Base-by-base conservation (phyloP, 64 coral and sea anemone genomes). In the Pachyseris speciosa region DNA sequence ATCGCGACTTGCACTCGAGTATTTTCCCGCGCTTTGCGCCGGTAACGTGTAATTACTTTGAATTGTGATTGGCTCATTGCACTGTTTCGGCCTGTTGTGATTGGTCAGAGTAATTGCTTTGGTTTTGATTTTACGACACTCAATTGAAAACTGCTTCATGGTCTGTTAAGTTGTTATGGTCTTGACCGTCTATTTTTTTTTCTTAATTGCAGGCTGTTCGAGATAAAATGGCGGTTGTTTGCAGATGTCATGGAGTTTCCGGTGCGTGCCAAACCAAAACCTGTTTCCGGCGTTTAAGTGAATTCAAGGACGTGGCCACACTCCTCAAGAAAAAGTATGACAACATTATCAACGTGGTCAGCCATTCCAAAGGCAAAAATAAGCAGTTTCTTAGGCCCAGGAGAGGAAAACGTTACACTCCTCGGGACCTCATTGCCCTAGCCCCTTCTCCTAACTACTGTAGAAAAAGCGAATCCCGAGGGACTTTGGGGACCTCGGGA, bases 161-260 rank as follows among this genome's bases (percentile, higher is more conserved):
- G n/a, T n/a, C n/a, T n/a, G n/a, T n/a, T n/a, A n/a, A n/a, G 0
- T 20, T n/a, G 17, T 7, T 19, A 55, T 11, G 19, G 4, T 36
- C 0, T 29, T 78, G 24, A 74, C 15, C 29, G 16, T 20, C 1
- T 29, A n/a, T n/a, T 31, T 19, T 69, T 70, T 88, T 58, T 64
- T 19, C 28, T 66, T 65, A 2, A 47, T 59, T 45, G 42, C 69
- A 96, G 95, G 95, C 95, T 74, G 95, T 96, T 33, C 69, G 91
- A 84, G 85, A 92, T 37, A 86, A 90, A 27, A 79, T 96, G 90
- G 79, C 68, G 22, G 47, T 80, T n/a, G 11, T 85, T 30, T 96
- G 95, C 71, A 65, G 89, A 66, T 96, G 95, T 67, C 95, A 93
- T 8, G 95, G 95, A 4, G 91, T 96, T 9, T 96, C 95, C 0